Evolutionary conservation across 2,797 vertebrate genomes (phyloP).

Genomic region (Tinamus major): DNA sequence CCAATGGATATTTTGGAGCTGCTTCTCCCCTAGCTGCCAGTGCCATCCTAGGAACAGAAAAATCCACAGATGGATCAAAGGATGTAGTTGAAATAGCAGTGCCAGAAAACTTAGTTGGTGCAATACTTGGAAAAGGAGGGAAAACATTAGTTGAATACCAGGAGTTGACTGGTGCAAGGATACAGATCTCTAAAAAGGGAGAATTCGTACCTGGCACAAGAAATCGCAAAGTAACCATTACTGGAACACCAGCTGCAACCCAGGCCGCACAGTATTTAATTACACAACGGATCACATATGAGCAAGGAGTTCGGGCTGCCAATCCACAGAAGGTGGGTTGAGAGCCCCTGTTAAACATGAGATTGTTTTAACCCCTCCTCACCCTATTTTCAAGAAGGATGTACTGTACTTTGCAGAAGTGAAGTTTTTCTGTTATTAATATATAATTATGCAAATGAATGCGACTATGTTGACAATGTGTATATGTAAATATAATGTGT

Average conservation of each 20-base stretch:
- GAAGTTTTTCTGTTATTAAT: slow-evolving; percentile 92
- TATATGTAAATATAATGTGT: slow-evolving; percentile 93
- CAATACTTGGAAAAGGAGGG: slow-evolving; percentile 90
- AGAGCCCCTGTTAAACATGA: slow-evolving; percentile 75
- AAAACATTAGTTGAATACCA: slow-evolving; percentile 91
- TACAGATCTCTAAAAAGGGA: slow-evolving; percentile 92
- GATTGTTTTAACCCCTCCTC: slow-evolving; percentile 87
- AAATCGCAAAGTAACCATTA: slow-evolving; percentile 91
- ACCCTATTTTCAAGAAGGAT: slow-evolving; percentile 90
- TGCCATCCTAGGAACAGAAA: slow-evolving; percentile 89
- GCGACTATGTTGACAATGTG: slow-evolving; percentile 92
- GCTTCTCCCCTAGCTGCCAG: slow-evolving; percentile 89
- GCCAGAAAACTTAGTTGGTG: slow-evolving; percentile 90
- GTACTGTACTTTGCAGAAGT: slow-evolving; percentile 93
- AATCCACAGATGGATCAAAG: slow-evolving; percentile 89
- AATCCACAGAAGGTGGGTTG: slow-evolving; percentile 91
- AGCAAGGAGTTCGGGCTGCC: slow-evolving; percentile 90
- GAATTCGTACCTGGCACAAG: slow-evolving; percentile 91
- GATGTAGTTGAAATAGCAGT: slow-evolving; percentile 91
- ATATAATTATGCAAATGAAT: slow-evolving; percentile 94
- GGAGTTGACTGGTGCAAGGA: slow-evolving; percentile 91
- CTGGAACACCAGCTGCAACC: slow-evolving; percentile 89
- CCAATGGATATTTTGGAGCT: slow-evolving; percentile 90
- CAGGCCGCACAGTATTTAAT: slow-evolving; percentile 91
- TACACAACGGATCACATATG: slow-evolving; percentile 90